These are phyloP conservation scores for Palaemon carinicauda DNA, from an alignment of 1,140 invertebrate species.

Conservation along the genomic window DNA sequence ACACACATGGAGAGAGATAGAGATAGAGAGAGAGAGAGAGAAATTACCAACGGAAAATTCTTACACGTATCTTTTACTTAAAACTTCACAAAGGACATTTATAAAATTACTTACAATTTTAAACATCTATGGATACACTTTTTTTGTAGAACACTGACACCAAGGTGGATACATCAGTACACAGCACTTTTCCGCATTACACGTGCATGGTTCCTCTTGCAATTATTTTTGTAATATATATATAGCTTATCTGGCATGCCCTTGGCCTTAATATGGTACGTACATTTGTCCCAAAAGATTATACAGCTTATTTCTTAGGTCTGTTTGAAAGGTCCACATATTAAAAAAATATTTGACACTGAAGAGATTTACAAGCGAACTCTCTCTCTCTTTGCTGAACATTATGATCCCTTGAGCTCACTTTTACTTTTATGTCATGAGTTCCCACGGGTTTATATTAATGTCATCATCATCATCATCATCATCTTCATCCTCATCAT, in stretches of 20 bases:
- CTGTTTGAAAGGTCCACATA: too few species aligned
- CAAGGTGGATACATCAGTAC: slow-evolving; percentile 53
- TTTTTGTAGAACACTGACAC: slow-evolving; percentile 54
- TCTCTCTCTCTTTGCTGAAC: too few species aligned
- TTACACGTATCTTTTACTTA: slow-evolving; percentile 43
- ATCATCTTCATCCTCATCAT: too few species aligned
- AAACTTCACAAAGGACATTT: slow-evolving; percentile 57
- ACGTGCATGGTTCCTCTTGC: slow-evolving; percentile 31
- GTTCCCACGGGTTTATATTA: too few species aligned
- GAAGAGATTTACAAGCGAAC: too few species aligned
- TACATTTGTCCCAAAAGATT: too few species aligned
- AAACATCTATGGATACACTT: slow-evolving; percentile 58
- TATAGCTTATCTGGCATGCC: neutral
- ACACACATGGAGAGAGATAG: slow-evolving; percentile 47
- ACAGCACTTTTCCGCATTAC: slow-evolving; percentile 38
- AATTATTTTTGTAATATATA: slow-evolving; percentile 11
- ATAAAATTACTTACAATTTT: slow-evolving; percentile 59
- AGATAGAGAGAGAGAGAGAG: slow-evolving; percentile 33
- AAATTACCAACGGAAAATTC: slow-evolving; percentile 45
- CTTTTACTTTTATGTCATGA: too few species aligned
- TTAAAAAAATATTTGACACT: too few species aligned
- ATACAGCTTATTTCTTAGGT: too few species aligned
- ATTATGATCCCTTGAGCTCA: too few species aligned
- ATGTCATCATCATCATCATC: too few species aligned
- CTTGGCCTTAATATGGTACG: too few species aligned